Conservation (phyloP, 2,113 vertebrate genomes). For the Oreochromis aureus region DNA sequence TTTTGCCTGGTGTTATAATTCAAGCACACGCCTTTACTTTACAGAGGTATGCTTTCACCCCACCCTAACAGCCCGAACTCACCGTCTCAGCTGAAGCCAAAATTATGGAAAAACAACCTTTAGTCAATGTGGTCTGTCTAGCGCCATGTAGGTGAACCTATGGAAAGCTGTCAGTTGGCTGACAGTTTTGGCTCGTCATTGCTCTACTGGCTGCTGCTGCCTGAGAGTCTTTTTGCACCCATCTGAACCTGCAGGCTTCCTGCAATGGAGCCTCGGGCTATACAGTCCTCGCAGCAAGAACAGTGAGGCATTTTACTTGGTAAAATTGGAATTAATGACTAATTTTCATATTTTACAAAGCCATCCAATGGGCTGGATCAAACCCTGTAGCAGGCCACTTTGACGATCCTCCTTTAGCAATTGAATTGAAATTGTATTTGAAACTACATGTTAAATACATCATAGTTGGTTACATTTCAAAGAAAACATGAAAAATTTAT, state of each 20-base stretch:
- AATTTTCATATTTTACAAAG: background rate
- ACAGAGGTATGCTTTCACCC: background rate
- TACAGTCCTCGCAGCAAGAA: background rate
- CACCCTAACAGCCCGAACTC: background rate
- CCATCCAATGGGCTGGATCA: background rate
- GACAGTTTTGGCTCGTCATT: background rate
- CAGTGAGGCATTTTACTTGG: background rate
- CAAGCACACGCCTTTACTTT: background rate
- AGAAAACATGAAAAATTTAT: background rate
- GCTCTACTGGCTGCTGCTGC: background rate
- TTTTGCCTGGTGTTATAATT: background rate
- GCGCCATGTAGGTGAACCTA: background rate
- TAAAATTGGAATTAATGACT: background rate
- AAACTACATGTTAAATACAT: background rate
- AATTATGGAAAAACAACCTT: background rate
- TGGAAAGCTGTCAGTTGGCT: background rate
- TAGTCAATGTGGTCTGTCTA: background rate
- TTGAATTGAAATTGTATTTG: background rate
- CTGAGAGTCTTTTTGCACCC: background rate
- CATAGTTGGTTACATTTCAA: background rate
- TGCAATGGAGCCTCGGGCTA: background rate
- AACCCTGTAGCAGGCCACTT: background rate
- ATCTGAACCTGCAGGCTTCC: background rate
- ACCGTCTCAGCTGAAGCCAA: background rate
- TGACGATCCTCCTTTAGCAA: accelerated